These are phyloP conservation scores for Microcebus murinus DNA, from an alignment of 2,113 vertebrate genomes.

Conservation along the genomic window DNA sequence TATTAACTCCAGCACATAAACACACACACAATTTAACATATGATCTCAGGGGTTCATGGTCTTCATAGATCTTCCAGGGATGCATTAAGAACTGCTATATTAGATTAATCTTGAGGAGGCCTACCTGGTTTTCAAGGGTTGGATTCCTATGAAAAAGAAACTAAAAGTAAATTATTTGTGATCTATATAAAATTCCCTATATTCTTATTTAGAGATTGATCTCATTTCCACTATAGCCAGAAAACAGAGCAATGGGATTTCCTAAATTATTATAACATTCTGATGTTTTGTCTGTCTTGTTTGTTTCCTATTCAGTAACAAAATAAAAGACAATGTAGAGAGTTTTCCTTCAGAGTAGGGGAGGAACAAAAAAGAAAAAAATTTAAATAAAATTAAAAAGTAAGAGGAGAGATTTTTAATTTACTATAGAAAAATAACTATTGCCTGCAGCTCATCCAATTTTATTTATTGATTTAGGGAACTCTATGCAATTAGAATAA, in stretches of 20 bases:
- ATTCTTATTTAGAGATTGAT: slow-evolving; percentile 24
- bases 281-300: background rate
- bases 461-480: slow-evolving; percentile 10
- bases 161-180: slow-evolving; percentile 33
- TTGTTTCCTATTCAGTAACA: background rate
- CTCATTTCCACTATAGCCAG: slow-evolving; percentile 34
- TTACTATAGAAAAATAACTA: slow-evolving; percentile 30
- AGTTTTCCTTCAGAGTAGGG: background rate
- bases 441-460: background rate
- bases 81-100: background rate
- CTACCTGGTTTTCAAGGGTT: background rate
- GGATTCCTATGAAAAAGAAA: background rate
- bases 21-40: background rate
- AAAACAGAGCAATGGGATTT: slow-evolving; percentile 2
- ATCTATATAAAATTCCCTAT: slow-evolving; percentile 33
- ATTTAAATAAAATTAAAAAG: background rate
- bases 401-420: background rate
- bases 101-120: background rate
- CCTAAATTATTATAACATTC: slow-evolving; percentile 47
- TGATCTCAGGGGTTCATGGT: background rate
- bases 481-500: slow-evolving; percentile 27
- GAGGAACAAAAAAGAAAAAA: background rate
- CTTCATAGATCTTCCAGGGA: background rate
- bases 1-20: background rate
- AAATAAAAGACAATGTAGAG: background rate